These are phyloP conservation scores for Emydura subglobosa DNA, from an alignment of 2,113 vertebrate genomes.

Conservation along the genomic window DNA sequence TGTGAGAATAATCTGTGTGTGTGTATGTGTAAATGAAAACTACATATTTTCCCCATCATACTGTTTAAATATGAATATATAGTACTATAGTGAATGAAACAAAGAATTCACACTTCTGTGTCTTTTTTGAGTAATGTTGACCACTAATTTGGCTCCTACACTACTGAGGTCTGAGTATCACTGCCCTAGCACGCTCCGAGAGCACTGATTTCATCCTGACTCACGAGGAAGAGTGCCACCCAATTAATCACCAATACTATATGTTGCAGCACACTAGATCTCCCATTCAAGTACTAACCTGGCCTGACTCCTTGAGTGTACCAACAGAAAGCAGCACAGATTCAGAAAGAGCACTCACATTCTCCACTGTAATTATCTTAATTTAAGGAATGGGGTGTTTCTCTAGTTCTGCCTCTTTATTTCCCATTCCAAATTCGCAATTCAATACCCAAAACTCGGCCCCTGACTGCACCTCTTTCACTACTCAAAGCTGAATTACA, in stretches of 20 bases:
- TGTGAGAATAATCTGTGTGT: too few relatives aligned
- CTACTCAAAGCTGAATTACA: not conserved
- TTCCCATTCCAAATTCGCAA: not conserved
- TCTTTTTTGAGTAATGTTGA: too few relatives aligned
- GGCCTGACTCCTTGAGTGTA: not conserved
- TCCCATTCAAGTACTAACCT: not conserved
- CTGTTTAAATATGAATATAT: too few relatives aligned
- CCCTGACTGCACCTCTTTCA: not conserved
- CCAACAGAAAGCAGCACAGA: not conserved
- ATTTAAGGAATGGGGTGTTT: not conserved
- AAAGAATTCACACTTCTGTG: too few relatives aligned
- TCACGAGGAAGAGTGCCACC: not conserved
- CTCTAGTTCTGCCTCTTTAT: not conserved
- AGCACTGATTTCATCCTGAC: not conserved
- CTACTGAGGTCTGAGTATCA: too few relatives aligned
- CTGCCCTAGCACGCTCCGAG: not conserved
- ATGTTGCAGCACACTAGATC: accelerated
- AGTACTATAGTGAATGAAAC: too few relatives aligned
- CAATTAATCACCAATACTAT: not conserved
- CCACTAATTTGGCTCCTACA: too few relatives aligned
- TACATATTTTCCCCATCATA: too few relatives aligned
- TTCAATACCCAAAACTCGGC: not conserved
- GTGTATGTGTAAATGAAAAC: too few relatives aligned
- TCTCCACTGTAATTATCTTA: not conserved
- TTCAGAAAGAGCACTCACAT: not conserved